Conservation (phyloP, 2,888 invertebrate species). For the Hydrotaea diabolus region DNA sequence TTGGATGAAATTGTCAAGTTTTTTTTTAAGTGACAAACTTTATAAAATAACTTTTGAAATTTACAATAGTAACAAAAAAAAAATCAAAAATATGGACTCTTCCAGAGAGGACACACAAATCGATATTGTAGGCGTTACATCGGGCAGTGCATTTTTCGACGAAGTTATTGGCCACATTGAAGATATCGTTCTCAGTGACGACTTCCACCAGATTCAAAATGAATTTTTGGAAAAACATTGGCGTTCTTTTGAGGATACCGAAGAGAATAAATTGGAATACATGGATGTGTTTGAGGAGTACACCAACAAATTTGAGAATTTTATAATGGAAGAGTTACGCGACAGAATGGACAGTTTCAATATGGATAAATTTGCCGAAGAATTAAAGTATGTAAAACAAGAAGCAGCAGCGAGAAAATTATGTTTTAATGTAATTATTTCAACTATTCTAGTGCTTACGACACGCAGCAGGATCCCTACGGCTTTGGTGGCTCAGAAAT, state of each 20-base stretch:
- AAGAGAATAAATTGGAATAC: constrained; percentile 88
- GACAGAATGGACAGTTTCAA: constrained; percentile 83
- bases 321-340: constrained; percentile 82
- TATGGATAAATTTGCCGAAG: constrained; percentile 81
- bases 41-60: too few species aligned
- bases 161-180: constrained; percentile 87
- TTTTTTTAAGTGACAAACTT: not conserved
- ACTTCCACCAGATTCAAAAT: constrained; percentile 82
- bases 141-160: constrained; percentile 82
- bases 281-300: constrained; percentile 88
- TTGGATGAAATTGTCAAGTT: not conserved
- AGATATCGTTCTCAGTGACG: constrained; percentile 85
- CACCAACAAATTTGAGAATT: constrained; percentile 83
- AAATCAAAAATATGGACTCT: constrained; percentile 57
- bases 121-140: constrained; percentile 64
- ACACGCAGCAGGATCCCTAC: constrained; percentile 47
- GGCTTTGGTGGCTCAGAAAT: constrained; percentile 82
- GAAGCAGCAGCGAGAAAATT: too few species aligned
- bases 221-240: constrained; percentile 86
- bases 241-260: constrained; percentile 84
- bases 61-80: too few species aligned
- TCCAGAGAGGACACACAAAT: constrained; percentile 50
- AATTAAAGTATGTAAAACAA: constrained; percentile 81
- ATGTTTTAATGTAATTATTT: too few species aligned
- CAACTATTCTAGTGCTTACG: constrained; percentile 44